Base-by-base conservation (phyloP, 2,888 invertebrate species). In the Catonia carolina region DNA sequence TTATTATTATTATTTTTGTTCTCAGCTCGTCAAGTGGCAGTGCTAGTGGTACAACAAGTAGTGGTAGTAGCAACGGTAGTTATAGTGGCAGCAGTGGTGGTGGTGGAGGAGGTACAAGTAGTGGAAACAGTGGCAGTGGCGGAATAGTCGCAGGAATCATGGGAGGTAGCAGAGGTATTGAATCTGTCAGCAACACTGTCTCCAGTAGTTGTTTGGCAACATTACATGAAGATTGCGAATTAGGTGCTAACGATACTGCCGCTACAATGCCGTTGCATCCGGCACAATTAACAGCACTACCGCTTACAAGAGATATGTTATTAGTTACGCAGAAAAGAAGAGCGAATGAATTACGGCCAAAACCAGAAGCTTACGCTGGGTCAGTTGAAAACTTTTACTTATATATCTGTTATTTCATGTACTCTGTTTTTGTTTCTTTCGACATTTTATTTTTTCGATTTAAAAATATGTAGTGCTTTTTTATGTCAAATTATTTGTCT, bases 221-320 rank as follows among this genome's bases (percentile, higher is more conserved):
- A 5, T 77, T 94, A 45, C 89, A 89, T 73, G 94, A 94, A 75
- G 92, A 91, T 68, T 79, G 83, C 69, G 90, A 90, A 74, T 51
- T 75, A 71, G 74, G 67, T 69, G 72, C 41, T 72, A 74, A 60
- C 73, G 76, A 67, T 70, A 75, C 65, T 75, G 73, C 73, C n/a
- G 71, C 69, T 53, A 56, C 70, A 33, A 14, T 61, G 59, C 27
- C 59, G 20, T 49, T 47, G 15, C 66, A 67, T 20, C 74, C 76
- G 36, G 72, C 78, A 67, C 20, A 12, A 10, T 15, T 27, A 1
- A 14, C 20, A 8, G 45, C 45, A 14, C n/a, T 45, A 27, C 79
- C 89, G 60, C 80, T 90, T 69, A 90, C 90, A 67, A 85, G 84
- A 74, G 86, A 86, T 75, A 79, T 86, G 69, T 78, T 91, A 63